A percentile compares a stretch with the other conserved stretches of the same genome.
Evolutionary conservation across 2,113 vertebrate genomes (phyloP).

Genomic region (Panthera tigris): DNA sequence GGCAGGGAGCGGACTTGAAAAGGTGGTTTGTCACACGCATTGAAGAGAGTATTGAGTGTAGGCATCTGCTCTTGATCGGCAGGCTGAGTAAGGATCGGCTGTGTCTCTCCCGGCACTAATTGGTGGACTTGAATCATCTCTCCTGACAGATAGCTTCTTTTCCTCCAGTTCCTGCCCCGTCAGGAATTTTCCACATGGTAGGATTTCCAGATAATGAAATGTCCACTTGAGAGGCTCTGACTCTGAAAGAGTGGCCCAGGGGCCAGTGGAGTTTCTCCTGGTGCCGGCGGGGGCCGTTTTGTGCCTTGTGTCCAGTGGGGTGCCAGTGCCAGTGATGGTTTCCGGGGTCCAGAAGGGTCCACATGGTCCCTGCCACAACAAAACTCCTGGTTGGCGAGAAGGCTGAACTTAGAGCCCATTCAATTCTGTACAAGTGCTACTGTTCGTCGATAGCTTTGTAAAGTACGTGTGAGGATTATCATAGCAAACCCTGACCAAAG

Average conservation of each 20-base stretch:
- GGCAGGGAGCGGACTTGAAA: background rate
- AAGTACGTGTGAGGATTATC: background rate
- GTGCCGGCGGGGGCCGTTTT: background rate
- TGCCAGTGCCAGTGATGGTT: background rate
- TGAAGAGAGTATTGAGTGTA: background rate
- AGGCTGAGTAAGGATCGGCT: background rate
- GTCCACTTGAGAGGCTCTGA: background rate
- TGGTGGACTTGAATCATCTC: background rate
- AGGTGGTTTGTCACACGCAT: background rate
- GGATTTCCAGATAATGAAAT: background rate
- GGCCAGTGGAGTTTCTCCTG: background rate
- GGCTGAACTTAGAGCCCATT: background rate
- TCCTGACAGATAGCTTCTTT: background rate
- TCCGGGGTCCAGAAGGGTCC: no score
- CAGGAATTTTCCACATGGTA: constrained; percentile 16
- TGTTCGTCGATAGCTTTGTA: background rate
- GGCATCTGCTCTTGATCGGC: background rate
- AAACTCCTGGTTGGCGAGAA: background rate
- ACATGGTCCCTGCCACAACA: background rate
- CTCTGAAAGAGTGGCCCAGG: background rate
- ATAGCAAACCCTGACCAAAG: background rate
- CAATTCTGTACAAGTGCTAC: background rate
- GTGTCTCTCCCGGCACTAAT: background rate
- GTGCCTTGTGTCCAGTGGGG: background rate
- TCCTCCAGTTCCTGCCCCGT: background rate